These are phyloP conservation scores for Lutraria rhynchaena DNA, from an alignment of 1,140 invertebrate species.

Conservation along the genomic window DNA sequence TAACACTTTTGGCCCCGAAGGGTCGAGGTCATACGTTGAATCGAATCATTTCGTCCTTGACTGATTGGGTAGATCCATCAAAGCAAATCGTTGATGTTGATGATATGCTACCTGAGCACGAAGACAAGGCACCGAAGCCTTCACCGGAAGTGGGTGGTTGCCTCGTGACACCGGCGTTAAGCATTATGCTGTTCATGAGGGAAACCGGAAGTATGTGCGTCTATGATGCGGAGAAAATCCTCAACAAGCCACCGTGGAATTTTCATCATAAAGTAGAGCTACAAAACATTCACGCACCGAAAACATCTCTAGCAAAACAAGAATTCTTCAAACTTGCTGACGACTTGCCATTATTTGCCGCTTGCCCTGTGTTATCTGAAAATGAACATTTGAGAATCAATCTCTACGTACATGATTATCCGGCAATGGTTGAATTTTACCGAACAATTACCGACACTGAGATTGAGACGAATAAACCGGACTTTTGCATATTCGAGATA, in stretches of 20 bases:
- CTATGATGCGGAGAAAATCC: constrained; percentile 22
- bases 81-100: constrained; percentile 46
- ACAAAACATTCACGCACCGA: constrained; percentile 25
- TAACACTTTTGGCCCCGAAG: constrained; percentile 36
- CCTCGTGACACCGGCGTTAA: constrained; percentile 53
- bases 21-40: constrained; percentile 10
- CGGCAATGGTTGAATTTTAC: constrained; percentile 63
- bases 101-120: constrained; percentile 10
- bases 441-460: constrained; percentile 56
- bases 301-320: constrained; percentile 47
- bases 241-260: constrained; percentile 48
- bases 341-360: constrained; percentile 60
- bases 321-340: constrained; percentile 56
- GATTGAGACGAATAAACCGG: constrained; percentile 59
- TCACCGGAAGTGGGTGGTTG: not conserved
- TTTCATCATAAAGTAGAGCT: constrained; percentile 65
- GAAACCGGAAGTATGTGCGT: constrained; percentile 55
- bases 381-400: constrained; percentile 63
- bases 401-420: constrained; percentile 55
- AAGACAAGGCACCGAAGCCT: not conserved
- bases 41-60: constrained; percentile 30
- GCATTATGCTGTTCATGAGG: constrained; percentile 58
- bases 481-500: constrained; percentile 61
- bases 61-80: constrained; percentile 50
- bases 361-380: constrained; percentile 53